Percentiles rank a stretch among this genome's conserved stretches.
Evolutionary conservation across 2,888 invertebrate species (phyloP).

Genomic region (Microdon myrmicae): DNA sequence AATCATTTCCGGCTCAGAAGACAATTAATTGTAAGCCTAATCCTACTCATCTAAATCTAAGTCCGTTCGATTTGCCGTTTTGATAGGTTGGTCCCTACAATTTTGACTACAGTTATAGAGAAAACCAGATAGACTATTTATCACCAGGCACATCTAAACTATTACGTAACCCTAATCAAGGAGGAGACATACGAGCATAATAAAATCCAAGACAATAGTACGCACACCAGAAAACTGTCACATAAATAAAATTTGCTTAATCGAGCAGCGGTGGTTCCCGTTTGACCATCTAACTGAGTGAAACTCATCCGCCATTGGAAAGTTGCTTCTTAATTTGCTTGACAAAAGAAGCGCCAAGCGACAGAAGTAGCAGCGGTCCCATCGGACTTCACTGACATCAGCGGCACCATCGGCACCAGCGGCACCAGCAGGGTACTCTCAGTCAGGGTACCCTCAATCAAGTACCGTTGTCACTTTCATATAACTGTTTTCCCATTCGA

Average conservation of each 20-base stretch:
- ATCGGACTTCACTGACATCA: too few relatives aligned
- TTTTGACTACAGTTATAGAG: constrained; percentile 1
- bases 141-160: too few relatives aligned
- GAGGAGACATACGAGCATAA: constrained; percentile 4
- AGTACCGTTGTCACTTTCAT: constrained; percentile 53
- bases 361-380: too few relatives aligned
- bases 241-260: constrained; percentile 41
- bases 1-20: too few relatives aligned
- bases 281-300: constrained; percentile 24
- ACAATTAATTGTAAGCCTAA: too few relatives aligned
- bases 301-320: constrained; percentile 37
- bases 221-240: constrained; percentile 19
- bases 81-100: not conserved
- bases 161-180: constrained; percentile 14
- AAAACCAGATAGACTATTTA: too few relatives aligned
- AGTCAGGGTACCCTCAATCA: constrained; percentile 26
- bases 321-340: constrained; percentile 43
- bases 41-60: not conserved
- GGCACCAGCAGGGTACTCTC: not conserved
- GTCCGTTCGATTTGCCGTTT: not conserved
- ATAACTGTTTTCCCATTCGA: constrained; percentile 48
- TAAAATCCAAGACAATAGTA: constrained; percentile 1
- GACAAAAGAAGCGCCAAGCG: constrained; percentile 38
- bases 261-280: constrained; percentile 25
- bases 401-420: constrained; percentile 4